Conservation (phyloP, 1,140 invertebrate species). For the Chironomus striatipennis region DNA sequence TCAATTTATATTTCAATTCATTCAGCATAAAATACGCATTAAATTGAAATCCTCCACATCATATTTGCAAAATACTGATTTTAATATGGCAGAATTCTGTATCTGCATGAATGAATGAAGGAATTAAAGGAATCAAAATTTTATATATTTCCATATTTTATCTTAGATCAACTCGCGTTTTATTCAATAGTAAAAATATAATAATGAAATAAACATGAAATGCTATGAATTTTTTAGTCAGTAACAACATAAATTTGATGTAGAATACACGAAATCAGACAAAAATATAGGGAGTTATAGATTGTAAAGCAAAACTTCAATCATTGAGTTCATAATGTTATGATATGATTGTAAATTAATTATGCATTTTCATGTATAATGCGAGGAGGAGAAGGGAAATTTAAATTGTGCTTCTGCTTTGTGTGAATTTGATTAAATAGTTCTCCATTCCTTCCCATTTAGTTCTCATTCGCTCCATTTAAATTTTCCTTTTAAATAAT, state of each 20-base stretch:
- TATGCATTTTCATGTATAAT: neutral
- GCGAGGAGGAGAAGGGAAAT: neutral
- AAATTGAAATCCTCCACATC: neutral
- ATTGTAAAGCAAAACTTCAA: neutral
- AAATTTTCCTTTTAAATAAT: too few relatives aligned
- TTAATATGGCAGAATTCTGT: too few relatives aligned
- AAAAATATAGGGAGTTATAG: too few relatives aligned
- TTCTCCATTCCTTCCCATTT: neutral
- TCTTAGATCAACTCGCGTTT: too few relatives aligned
- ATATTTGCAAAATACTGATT: neutral
- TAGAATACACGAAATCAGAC: too few relatives aligned
- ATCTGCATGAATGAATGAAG: too few relatives aligned
- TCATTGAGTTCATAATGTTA: slow-evolving; percentile 9
- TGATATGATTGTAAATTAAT: slow-evolving; percentile 9
- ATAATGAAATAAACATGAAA: too few relatives aligned
- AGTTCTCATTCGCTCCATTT: neutral
- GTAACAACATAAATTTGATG: too few relatives aligned
- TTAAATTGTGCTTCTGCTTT: neutral
- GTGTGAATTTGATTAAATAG: slow-evolving; percentile 14
- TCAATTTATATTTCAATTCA: neutral
- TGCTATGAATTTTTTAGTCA: too few relatives aligned
- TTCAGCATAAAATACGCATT: neutral
- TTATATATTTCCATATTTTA: too few relatives aligned
- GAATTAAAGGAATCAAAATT: too few relatives aligned
- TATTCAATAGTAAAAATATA: too few relatives aligned